These are phyloP conservation scores for Geodia barretti DNA, from an alignment of 37 sponge, comb jelly and placozoan genomes.

Conservation along the genomic window DNA sequence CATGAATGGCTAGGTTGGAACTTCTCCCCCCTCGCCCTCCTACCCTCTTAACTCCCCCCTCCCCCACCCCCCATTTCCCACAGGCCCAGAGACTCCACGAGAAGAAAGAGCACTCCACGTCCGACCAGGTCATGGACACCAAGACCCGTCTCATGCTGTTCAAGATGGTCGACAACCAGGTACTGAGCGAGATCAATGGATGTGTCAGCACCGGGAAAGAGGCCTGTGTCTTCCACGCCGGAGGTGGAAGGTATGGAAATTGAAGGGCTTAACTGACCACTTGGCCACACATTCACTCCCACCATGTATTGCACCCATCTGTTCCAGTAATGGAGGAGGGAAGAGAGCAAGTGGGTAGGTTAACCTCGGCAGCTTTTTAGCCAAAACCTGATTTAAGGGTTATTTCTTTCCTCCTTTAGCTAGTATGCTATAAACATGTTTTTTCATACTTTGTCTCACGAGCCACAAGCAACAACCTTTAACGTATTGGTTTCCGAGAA, in stretches of 20 bases:
- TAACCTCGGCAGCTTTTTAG: too few species aligned
- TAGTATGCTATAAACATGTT: too few species aligned
- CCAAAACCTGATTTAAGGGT: too few species aligned
- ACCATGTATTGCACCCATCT: background rate
- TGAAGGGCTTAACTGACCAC: background rate
- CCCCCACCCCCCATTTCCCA: background rate
- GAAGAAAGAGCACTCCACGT: conserved; percentile 92
- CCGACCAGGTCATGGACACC: conserved; percentile 85
- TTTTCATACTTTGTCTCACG: too few species aligned
- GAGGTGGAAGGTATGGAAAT: conserved; percentile 74
- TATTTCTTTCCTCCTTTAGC: too few species aligned
- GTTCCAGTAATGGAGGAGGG: background rate
- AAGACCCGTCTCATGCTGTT: conserved; percentile 88
- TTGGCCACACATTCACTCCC: background rate
- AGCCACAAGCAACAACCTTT: too few species aligned
- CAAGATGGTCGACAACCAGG: conserved; percentile 88
- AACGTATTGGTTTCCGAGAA: too few species aligned
- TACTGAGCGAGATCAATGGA: conserved; percentile 84
- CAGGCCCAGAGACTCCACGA: conserved; percentile 72
- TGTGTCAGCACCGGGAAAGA: conserved; percentile 95
- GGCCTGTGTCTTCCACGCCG: conserved; percentile 89
- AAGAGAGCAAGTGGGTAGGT: too few species aligned
- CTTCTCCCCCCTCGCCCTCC: background rate
- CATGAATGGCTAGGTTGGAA: too few species aligned
- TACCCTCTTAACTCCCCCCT: background rate